These are phyloP conservation scores for Platichthys flesus DNA, from an alignment of 2,113 vertebrate species.

Conservation along the genomic window DNA sequence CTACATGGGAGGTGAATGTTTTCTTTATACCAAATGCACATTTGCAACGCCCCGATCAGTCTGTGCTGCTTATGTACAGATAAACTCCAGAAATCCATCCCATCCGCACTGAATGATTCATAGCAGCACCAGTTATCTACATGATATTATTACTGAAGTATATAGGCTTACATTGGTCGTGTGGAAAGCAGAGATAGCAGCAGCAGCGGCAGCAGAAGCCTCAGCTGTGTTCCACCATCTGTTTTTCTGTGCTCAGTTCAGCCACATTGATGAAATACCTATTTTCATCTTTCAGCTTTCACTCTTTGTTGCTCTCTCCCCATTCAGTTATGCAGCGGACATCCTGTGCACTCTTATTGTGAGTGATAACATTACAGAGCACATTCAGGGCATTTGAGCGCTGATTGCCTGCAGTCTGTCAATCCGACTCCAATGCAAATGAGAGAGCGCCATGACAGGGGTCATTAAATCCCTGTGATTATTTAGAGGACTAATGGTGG, in stretches of 20 bases:
- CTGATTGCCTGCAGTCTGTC: slow-evolving; percentile 44
- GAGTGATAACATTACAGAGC: slow-evolving; percentile 12
- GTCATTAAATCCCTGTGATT: slow-evolving; percentile 60
- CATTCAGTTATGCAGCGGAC: neutral
- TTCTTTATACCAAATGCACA: neutral
- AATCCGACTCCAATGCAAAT: slow-evolving; percentile 49
- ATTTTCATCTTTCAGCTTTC: slow-evolving; percentile 5
- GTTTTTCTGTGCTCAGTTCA: slow-evolving; percentile 31
- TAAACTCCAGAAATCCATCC: slow-evolving; percentile 8
- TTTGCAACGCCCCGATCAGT: neutral
- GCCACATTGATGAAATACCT: slow-evolving; percentile 1
- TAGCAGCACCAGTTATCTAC: slow-evolving; percentile 14
- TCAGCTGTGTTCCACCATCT: slow-evolving; percentile 33
- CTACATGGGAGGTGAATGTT: too few species aligned
- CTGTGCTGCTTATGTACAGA: neutral
- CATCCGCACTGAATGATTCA: slow-evolving; percentile 36
- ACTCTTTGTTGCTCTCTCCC: slow-evolving; percentile 21
- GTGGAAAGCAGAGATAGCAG: slow-evolving; percentile 27
- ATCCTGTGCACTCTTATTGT: slow-evolving; percentile 4
- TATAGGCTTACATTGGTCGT: slow-evolving; percentile 31
- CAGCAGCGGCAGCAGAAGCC: slow-evolving; percentile 13
- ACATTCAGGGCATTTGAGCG: slow-evolving; percentile 22
- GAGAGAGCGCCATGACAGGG: slow-evolving; percentile 15
- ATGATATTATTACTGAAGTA: slow-evolving; percentile 25
- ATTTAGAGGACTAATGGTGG: slow-evolving; percentile 48